Evolutionary conservation across 2,888 invertebrate genomes (phyloP), one percentile per base, ranked within the genome.

Genomic region (Liopterus haemorrhoidalis): DNA sequence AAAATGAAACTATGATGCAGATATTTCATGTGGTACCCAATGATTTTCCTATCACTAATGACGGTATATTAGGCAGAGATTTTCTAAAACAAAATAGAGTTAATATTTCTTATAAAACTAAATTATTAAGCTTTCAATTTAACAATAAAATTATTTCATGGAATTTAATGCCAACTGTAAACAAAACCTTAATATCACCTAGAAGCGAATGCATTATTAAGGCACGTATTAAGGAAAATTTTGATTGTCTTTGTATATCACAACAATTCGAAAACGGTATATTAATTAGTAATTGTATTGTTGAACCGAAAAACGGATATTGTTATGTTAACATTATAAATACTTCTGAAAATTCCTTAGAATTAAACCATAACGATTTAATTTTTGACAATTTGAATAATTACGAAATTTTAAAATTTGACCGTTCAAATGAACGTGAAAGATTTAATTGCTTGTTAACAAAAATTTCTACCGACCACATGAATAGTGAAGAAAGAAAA

Each of bases 21-120:
- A 15, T 30, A 14, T 48, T 51, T 32, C 46, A 51, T 19, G 44
- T 47, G 12, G 49, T 51, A 12, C 33, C 33, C 5, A 16, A 38
- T 21, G 25, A 27, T 36, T 49, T 46, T 27, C 41, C 46, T 9
- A 28, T 41, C 12, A 18, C 18, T 8, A 25, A 41, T 22, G 36
- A 33, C 12, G 46, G 41, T 8, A 41, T 46, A 11, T 8, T 37
- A 27, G 38, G 41, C 12, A 49, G 27, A 14, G 46, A 46, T 35
- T 46, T 46, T 41, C 14, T 46, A 1, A 3, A 3, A 19, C 16
- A 5, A 3, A 16, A 12, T 32, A 2, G 18, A 32, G 32, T 32
- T 16, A 16, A 32, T 32, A 2, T 32, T 16, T n/a, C n/a, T n/a
- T n/a, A n/a, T n/a, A n/a, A n/a, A n/a, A n/a, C n/a, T n/a, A n/a